Evolutionary conservation across 1,140 invertebrate genomes (phyloP), one percentile per base, ranked within the genome.

Genomic region (Nasonia giraulti): DNA sequence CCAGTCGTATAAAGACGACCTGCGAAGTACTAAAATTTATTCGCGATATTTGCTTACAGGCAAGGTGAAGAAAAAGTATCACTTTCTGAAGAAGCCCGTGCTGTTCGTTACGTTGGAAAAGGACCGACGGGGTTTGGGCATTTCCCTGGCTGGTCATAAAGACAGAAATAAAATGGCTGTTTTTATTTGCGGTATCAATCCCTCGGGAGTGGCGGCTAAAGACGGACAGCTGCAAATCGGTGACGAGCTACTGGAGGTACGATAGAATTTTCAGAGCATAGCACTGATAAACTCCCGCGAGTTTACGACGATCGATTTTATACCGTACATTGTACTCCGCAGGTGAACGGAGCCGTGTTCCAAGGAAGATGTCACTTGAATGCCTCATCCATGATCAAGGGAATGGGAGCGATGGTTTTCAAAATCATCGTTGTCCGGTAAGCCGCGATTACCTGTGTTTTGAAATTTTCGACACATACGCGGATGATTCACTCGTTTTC

Each of bases 81-180:
- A 95, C 50, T 95, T 95, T 85, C 93, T 98, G 88, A 96, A 96
- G 69, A 92, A 95, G 80, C 94, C 93, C 80, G 94, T 97, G 83
- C 89, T 95, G 4, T 93, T 97, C 88, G 95, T 98, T 8, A 96
- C 96, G 84, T 89, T 99, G 87, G 95, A 96, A 87, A 93, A 92
- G 62, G 92, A 91, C 20, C 92, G 95, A 33, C 90, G 94, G 12
- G 95, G 97, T 0, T 94, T 99, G 47, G 99, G 99, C 2, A 95
- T 99, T 55, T 97, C 97, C 77, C 93, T 99, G 77, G 97, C 98
- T 10, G 99, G 98, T 0, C 98, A 99, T 93, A 96, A 96, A 89
- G 98, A 99, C 91, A 94, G 98, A 23, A 97, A 96, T 89, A 97
- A 97, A 88, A 99, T 99, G 98, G 97, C 97, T 31, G 98, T 99